Evolutionary conservation across 23 tunicate species (phyloP).

Genomic region (Oikopleura vanhoeffeni): DNA sequence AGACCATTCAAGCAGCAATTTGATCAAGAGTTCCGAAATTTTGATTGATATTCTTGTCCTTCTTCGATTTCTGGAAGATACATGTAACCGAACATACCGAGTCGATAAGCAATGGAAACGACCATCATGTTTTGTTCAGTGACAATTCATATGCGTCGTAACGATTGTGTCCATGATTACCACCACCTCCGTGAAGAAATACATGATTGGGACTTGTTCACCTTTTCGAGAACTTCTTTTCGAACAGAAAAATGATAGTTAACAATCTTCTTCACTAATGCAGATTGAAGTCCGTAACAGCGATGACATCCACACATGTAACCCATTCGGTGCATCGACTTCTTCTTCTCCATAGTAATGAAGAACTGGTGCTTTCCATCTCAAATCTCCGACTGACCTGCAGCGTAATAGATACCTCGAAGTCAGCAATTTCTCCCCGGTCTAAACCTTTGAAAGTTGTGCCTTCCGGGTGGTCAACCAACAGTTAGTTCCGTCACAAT

Average conservation of each 20-base stretch:
- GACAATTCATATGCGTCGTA: not conserved
- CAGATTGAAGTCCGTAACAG: too few relatives aligned
- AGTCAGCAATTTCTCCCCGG: not conserved
- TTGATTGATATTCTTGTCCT: not conserved
- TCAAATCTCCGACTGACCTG: not conserved
- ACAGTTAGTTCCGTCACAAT: too few relatives aligned
- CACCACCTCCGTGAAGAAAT: not conserved
- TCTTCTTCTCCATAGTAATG: not conserved
- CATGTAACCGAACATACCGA: not conserved
- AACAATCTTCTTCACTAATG: not conserved
- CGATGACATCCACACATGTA: not conserved
- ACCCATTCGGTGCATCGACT: not conserved
- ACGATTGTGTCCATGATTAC: not conserved
- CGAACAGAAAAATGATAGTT: not conserved
- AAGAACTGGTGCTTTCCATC: not conserved
- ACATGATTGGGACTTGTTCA: not conserved
- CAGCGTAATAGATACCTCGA: not conserved
- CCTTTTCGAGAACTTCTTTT: not conserved
- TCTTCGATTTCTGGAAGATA: not conserved
- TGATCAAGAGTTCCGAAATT: too few relatives aligned
- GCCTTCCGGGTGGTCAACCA: too few relatives aligned
- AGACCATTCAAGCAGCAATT: not conserved
- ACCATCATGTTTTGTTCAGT: not conserved
- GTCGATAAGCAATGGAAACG: not conserved
- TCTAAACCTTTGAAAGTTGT: not conserved